Conservation (phyloP, 2,797 vertebrate genomes). For the Pachyuromys duprasi region DNA sequence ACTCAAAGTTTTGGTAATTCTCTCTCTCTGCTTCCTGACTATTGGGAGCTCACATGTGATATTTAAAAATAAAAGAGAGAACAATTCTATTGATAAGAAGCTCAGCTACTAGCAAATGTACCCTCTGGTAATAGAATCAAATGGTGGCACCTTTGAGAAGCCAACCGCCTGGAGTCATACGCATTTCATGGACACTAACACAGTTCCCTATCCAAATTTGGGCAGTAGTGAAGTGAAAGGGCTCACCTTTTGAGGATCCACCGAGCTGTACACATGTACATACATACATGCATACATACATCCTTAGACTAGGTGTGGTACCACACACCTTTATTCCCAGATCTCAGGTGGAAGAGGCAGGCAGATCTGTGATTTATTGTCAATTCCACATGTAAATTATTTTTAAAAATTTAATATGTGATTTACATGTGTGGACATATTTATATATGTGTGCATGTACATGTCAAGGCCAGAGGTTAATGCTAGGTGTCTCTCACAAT, state of each 20-base stretch:
- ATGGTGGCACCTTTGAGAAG: background rate
- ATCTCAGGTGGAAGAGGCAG: background rate
- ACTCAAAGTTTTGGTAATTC: background rate
- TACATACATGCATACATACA: background rate
- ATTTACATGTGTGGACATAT: background rate
- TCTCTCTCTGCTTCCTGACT: background rate
- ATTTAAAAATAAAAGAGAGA: constrained; percentile 11
- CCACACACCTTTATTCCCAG: background rate
- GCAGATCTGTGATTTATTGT: background rate
- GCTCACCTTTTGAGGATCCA: background rate
- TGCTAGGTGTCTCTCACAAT: background rate
- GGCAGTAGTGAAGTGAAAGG: background rate
- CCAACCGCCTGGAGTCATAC: background rate
- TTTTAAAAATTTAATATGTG: background rate
- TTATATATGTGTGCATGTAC: background rate
- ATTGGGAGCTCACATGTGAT: background rate
- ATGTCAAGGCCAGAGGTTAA: background rate
- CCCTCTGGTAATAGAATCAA: constrained; percentile 14
- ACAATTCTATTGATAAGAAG: background rate
- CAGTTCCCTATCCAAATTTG: background rate
- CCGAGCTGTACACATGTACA: background rate
- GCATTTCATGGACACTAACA: background rate
- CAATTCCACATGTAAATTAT: constrained; percentile 6
- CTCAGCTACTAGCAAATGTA: background rate
- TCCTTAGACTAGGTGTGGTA: background rate